Evolutionary conservation across 2,797 vertebrate genomes (phyloP), one percentile per base, ranked within the genome.

Genomic region (Euphonia xanthogaster): DNA sequence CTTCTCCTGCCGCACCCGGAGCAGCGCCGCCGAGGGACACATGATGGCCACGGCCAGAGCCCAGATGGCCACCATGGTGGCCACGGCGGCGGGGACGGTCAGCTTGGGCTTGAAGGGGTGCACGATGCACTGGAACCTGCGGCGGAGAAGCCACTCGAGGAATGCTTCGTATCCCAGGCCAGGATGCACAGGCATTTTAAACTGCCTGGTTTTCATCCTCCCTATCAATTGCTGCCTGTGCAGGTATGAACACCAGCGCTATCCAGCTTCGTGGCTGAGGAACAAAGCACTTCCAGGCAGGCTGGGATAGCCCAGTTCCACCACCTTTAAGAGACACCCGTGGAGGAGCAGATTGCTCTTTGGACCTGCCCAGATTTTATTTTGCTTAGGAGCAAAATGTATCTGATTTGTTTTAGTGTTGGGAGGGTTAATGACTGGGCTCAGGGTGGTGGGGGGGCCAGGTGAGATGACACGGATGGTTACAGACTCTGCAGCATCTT

Each of bases 51-150:
- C 30, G 11, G 99, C 99, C 96, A 99, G 97, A 15, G 98, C 95
- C 99, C 99, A 99, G 97, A 99, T 99, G 55, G 98, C 88, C 1
- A 96, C 90, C 16, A 99, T 97, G 48, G 98, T 98, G 78, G 98
- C 27, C 6, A 98, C 94, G 0, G 99, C 98, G 0, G 98, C 98
- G 78, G 98, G 97, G 50, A 98, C 71, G n/a, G 97, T 98, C 95
- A 99, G 96, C 97, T 99, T 99, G 73, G 98, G 98, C 94, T 99
- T 99, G 96, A 99, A 99, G 0, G 99, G 99, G 62, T 99, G 98
- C 78, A 99, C 98, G 0, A 99, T 98, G 96, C 99, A 98, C 42
- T 98, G 96, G 96, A 99, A 99, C 97, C 99, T 99, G 98, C 3
- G 90, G 96, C 79, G 3, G 19, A 66, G 67, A 51, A 61, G n/a